Percentiles rank a stretch among this genome's conserved stretches.
phyloP scores from a whole-genome alignment of 2,888 invertebrate species.

The Apamea monoglypha region DNA sequence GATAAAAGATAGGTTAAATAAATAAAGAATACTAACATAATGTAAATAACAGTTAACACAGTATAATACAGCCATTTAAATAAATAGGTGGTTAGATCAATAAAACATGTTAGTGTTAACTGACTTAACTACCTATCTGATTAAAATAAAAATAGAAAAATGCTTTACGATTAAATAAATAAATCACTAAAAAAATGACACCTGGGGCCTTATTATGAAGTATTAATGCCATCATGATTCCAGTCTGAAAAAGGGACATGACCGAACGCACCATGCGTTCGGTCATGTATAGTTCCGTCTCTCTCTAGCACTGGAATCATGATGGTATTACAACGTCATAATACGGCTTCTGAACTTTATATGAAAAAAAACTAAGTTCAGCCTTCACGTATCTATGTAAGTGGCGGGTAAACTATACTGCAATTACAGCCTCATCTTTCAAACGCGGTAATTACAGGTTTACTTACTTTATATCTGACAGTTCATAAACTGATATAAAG shows the following conservation, averaged over 20 bases:
- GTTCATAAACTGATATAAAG: neutral
- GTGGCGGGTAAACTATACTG: neutral
- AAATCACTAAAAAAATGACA: neutral
- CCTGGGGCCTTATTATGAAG: neutral
- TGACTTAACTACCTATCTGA: neutral
- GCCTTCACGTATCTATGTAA: neutral
- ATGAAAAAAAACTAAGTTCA: neutral
- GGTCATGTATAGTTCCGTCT: no score
- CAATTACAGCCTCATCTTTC: neutral
- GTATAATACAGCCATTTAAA: neutral
- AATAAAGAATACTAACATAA: neutral
- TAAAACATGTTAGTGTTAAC: neutral
- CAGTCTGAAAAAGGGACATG: no score
- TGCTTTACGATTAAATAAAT: neutral
- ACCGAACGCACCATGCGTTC: no score
- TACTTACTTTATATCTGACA: neutral
- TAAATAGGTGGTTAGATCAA: neutral
- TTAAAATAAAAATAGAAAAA: neutral
- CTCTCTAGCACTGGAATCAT: no score
- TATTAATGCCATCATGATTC: no score
- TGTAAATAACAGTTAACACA: neutral
- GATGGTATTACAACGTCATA: no score
- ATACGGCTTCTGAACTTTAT: neutral
- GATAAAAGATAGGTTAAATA: no score
- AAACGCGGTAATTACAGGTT: neutral